These are phyloP conservation scores for Centropus bengalensis DNA, from an alignment of 2,113 vertebrate genomes.

Conservation along the genomic window DNA sequence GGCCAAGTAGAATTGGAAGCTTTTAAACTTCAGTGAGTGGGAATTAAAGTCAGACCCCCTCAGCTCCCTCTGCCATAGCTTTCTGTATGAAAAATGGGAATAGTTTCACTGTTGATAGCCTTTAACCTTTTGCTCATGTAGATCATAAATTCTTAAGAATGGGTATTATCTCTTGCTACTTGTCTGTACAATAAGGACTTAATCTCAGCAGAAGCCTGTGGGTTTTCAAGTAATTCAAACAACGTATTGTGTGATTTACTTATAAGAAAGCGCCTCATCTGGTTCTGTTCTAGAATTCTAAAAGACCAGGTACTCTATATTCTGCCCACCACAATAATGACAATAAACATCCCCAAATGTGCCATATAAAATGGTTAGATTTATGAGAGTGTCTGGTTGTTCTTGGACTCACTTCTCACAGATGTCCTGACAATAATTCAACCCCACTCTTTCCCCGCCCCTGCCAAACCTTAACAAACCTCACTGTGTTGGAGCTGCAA, in stretches of 20 bases:
- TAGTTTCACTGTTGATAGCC: neutral
- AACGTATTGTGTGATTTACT: slow-evolving; percentile 17
- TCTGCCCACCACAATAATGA: neutral
- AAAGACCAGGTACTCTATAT: neutral
- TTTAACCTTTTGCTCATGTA: slow-evolving; percentile 21
- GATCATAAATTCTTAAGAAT: slow-evolving; percentile 37
- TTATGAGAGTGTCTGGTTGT: neutral
- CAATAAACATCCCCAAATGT: neutral
- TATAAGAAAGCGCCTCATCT: neutral
- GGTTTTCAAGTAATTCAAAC: neutral
- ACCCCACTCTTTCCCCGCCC: neutral
- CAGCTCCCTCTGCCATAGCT: neutral
- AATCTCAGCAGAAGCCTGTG: neutral
- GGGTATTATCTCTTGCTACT: slow-evolving; percentile 13
- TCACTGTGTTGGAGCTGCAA: neutral
- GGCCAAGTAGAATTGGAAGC: neutral
- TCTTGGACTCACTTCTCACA: neutral
- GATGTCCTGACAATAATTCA: slow-evolving; percentile 26
- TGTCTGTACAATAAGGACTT: neutral
- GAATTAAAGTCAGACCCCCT: neutral
- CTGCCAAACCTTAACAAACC: neutral
- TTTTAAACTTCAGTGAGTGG: neutral
- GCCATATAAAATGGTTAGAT: neutral
- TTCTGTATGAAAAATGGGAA: neutral
- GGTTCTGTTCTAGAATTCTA: neutral